A percentile compares a stretch with the other conserved stretches of the same genome.
These are phyloP conservation scores for Platycheirus albimanus DNA, from an alignment of 2,888 invertebrate species.

Conservation along the genomic window DNA sequence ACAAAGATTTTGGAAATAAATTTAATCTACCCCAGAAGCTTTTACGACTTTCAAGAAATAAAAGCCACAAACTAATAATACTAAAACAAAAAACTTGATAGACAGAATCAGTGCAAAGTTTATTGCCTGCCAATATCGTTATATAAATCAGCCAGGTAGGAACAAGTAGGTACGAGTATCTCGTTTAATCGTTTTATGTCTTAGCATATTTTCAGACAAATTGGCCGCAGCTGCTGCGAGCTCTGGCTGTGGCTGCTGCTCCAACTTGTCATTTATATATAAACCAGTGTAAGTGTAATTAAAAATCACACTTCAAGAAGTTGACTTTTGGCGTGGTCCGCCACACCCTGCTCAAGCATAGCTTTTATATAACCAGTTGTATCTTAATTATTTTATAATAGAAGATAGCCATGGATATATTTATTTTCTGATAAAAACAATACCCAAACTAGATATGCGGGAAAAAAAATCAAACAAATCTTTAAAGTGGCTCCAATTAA, in stretches of 20 bases:
- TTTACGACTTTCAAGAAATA: constrained; percentile 7
- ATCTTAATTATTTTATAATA: constrained; percentile 19
- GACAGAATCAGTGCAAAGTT: constrained; percentile 38
- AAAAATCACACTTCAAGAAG: constrained; percentile 40
- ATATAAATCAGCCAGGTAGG: constrained; percentile 42
- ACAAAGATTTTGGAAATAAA: not conserved
- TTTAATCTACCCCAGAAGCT: constrained; percentile 16
- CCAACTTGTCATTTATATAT: constrained; percentile 26
- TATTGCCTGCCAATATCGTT: constrained; percentile 41
- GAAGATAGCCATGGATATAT: not conserved
- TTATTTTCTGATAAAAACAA: constrained; percentile 4
- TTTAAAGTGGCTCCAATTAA: constrained; percentile 58
- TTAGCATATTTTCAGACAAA: constrained; percentile 33
- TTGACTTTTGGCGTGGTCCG: constrained; percentile 9
- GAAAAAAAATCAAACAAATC: not conserved
- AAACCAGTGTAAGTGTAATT: constrained; percentile 38
- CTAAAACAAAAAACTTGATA: constrained; percentile 11
- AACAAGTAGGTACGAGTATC: constrained; percentile 8
- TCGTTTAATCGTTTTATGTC: constrained; percentile 34
- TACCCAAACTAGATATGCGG: not conserved
- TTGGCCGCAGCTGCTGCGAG: constrained; percentile 36
- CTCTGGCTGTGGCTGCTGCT: constrained; percentile 7
- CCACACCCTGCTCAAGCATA: constrained; percentile 32
- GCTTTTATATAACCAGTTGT: constrained; percentile 11
- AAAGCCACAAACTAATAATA: constrained; percentile 10